Percentiles rank a stretch among this genome's conserved stretches.
phyloP scores from a whole-genome alignment of 2,113 vertebrate species.

The Nycticorax nycticorax region DNA sequence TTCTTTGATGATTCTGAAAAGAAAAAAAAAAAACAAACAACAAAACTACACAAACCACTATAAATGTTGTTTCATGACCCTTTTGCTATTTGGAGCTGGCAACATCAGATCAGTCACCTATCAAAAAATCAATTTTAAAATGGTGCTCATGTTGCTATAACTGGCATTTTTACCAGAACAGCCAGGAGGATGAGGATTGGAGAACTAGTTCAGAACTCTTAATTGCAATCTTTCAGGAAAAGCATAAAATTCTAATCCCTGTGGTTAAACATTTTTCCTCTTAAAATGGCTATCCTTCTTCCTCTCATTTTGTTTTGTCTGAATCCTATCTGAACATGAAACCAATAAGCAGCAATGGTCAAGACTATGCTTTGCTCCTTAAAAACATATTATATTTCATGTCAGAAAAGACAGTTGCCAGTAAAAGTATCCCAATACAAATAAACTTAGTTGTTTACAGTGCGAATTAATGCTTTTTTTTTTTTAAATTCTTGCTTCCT shows the following conservation, averaged over 20 bases:
- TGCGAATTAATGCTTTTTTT: background rate
- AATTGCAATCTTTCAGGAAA: background rate
- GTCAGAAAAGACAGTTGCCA: background rate
- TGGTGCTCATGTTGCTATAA: background rate
- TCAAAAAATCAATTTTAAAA: background rate
- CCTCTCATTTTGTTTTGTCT: background rate
- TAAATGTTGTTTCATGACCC: background rate
- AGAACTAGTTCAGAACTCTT: background rate
- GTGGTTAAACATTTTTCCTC: background rate
- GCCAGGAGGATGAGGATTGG: background rate
- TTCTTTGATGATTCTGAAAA: background rate
- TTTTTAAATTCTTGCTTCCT: background rate
- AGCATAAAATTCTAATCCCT: background rate
- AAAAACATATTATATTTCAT: background rate
- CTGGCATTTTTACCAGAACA: background rate
- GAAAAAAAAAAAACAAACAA: background rate
- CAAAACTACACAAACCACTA: background rate
- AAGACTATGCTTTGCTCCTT: background rate
- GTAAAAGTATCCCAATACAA: background rate
- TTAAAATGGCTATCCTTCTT: background rate
- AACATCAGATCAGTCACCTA: background rate
- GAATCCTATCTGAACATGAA: background rate
- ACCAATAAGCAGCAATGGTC: background rate
- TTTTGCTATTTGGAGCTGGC: background rate
- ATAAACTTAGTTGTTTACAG: background rate